These are phyloP conservation scores for Tethea ocularis DNA, from an alignment of 2,888 invertebrate species.

Conservation along the genomic window DNA sequence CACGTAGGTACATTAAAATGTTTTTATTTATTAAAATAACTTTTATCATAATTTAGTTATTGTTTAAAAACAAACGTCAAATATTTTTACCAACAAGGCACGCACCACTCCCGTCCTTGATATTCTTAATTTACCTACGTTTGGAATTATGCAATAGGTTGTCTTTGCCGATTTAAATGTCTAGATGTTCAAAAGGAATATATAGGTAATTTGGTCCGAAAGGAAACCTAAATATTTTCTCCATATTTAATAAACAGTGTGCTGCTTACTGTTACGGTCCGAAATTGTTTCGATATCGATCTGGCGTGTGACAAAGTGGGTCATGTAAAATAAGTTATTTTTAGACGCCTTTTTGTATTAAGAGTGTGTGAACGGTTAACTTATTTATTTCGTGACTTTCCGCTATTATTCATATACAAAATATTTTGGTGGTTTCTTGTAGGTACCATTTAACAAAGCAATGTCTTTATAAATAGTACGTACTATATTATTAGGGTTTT, in stretches of 20 bases:
- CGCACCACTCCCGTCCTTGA: no score
- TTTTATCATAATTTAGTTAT: no score
- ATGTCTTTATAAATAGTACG: background rate
- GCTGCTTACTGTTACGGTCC: slow-evolving; percentile 23
- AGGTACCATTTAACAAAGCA: background rate
- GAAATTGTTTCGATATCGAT: slow-evolving; percentile 40
- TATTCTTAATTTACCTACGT: no score
- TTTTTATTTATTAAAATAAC: no score
- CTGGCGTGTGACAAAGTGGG: slow-evolving; percentile 36
- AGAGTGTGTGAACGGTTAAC: slow-evolving; percentile 8
- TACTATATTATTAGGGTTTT: no score
- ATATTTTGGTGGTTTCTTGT: background rate
- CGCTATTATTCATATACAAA: background rate
- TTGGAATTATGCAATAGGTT: no score
- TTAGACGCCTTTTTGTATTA: slow-evolving; percentile 31
- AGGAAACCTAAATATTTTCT: slow-evolving; percentile 1
- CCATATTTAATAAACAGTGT: slow-evolving; percentile 28
- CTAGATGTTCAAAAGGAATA: background rate
- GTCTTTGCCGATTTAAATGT: background rate
- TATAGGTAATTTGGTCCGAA: background rate
- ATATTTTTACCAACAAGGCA: no score
- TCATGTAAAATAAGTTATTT: slow-evolving; percentile 41
- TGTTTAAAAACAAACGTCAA: no score
- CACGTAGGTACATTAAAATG: no score
- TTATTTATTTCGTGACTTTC: slow-evolving; percentile 7